Percentiles rank a stretch among this genome's conserved stretches.
These are phyloP conservation scores for Acinonyx jubatus DNA, from an alignment of 2,113 vertebrate species.

Conservation along the genomic window DNA sequence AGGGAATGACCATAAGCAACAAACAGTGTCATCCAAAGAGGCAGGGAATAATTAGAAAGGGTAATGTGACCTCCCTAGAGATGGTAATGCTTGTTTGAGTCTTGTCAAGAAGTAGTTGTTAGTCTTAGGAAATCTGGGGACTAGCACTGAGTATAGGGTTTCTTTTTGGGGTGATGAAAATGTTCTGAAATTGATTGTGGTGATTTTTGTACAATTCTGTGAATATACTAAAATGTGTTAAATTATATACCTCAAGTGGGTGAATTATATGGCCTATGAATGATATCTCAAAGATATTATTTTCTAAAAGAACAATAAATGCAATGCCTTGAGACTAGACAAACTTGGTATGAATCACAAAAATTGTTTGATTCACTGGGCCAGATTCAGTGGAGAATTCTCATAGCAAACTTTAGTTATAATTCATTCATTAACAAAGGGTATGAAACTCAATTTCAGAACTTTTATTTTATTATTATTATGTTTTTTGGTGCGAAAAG, in stretches of 20 bases:
- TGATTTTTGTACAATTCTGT: neutral
- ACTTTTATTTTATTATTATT: neutral
- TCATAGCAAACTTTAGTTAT: neutral
- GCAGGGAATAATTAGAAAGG: neutral
- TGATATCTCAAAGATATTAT: neutral
- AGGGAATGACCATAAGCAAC: neutral
- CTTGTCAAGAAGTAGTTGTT: neutral
- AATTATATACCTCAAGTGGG: neutral
- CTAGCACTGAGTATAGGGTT: neutral
- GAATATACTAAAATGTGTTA: neutral
- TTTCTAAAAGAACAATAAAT: neutral
- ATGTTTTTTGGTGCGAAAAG: too few species aligned
- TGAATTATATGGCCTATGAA: neutral
- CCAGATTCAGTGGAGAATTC: neutral
- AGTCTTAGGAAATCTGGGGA: neutral
- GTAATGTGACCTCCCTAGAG: neutral
- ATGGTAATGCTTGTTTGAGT: neutral
- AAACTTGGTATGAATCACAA: neutral
- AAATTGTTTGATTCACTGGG: neutral
- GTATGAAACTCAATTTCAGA: neutral
- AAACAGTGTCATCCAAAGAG: neutral
- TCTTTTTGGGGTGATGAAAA: neutral
- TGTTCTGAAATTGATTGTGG: neutral
- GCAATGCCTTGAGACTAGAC: neutral
- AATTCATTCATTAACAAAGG: neutral